These are phyloP conservation scores for Micromussa lordhowensis DNA, from an alignment of 92 coral and sea anemone species.

Conservation along the genomic window DNA sequence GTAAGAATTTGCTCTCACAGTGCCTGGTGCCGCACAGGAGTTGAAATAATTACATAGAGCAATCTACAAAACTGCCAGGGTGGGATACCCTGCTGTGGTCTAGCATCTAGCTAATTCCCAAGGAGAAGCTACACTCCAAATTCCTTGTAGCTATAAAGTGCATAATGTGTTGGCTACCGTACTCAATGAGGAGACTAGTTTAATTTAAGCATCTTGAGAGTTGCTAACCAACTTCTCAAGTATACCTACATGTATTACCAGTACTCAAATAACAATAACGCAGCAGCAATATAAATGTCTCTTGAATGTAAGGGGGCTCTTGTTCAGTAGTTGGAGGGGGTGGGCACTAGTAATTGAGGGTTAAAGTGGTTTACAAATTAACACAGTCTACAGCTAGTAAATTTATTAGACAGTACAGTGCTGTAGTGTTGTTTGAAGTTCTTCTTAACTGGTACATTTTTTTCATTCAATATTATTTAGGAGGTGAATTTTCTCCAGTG, in stretches of 20 bases:
- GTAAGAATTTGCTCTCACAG: not conserved
- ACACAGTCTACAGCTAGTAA: not conserved
- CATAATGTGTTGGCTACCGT: too few species aligned
- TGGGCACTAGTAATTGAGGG: not conserved
- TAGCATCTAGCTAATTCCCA: not conserved
- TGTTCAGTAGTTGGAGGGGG: not conserved
- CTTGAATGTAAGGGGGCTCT: not conserved
- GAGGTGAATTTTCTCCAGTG: conserved; percentile 90
- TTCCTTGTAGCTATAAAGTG: too few species aligned
- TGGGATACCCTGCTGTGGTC: not conserved
- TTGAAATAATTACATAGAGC: not conserved
- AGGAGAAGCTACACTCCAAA: too few species aligned
- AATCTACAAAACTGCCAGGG: not conserved
- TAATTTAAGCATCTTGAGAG: not conserved
- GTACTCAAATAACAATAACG: too few species aligned
- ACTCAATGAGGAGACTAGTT: too few species aligned
- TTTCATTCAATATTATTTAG: conserved; percentile 28
- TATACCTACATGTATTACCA: too few species aligned
- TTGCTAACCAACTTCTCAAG: not conserved
- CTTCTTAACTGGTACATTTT: not conserved
- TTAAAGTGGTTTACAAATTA: not conserved
- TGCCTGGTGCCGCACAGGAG: not conserved
- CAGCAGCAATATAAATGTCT: not conserved
- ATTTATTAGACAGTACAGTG: not conserved
- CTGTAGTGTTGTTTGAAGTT: not conserved